Conservation (phyloP, 2,888 invertebrate genomes). For the Nemoura dubitans region DNA sequence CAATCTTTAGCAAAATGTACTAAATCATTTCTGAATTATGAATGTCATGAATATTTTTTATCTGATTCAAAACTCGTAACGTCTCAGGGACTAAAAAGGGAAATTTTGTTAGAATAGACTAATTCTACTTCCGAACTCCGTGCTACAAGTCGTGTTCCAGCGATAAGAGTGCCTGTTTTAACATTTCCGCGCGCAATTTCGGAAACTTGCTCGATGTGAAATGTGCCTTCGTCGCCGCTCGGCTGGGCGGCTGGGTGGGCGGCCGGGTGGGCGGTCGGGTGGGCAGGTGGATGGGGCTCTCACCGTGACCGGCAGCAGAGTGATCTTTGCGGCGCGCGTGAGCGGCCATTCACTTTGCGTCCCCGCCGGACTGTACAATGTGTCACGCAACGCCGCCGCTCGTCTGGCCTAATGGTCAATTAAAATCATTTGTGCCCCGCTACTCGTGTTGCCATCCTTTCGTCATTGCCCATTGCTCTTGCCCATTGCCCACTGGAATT, state of each 20-base stretch:
- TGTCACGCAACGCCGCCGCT: constrained; percentile 32
- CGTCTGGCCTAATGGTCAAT: constrained; percentile 33
- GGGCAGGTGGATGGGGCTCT: not conserved
- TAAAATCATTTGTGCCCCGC: constrained; percentile 35
- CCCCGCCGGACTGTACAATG: not conserved
- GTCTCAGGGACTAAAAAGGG: not conserved
- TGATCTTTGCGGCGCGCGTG: not conserved
- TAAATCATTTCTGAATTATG: constrained; percentile 22
- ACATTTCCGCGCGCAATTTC: not conserved
- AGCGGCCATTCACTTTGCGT: not conserved
- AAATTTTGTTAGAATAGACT: not conserved
- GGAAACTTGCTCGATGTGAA: not conserved
- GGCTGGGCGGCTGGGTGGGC: too few relatives aligned
- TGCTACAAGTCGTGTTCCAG: not conserved
- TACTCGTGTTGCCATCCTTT: constrained; percentile 29
- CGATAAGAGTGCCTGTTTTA: not conserved
- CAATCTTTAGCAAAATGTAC: constrained; percentile 24
- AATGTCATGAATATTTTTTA: constrained; percentile 20
- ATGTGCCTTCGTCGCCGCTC: not conserved
- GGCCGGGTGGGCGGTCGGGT: not conserved
- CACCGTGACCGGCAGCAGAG: not conserved
- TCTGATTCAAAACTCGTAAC: constrained; percentile 14
- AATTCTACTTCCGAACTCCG: constrained; percentile 5
- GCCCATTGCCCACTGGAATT: constrained; percentile 36
- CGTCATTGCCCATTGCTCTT: constrained; percentile 16